Evolutionary conservation across 2,797 vertebrate genomes (phyloP).

Genomic region (Pseudopleuronectes americanus): DNA sequence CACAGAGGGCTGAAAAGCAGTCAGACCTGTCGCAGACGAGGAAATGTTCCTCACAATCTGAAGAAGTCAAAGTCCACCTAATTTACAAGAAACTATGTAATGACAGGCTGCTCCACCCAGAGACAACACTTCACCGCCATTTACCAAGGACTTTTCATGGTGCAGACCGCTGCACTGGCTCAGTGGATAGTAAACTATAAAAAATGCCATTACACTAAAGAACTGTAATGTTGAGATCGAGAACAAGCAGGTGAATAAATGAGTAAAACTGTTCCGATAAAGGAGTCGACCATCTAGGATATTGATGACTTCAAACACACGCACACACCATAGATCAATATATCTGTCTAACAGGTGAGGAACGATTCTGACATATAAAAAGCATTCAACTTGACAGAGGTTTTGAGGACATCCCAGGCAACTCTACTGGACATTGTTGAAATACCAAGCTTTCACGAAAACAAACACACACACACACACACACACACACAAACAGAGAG

Average conservation of each 20-base stretch:
- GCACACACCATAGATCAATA: background rate
- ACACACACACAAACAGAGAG: no score
- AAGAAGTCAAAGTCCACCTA: conserved; percentile 42
- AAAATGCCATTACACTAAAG: background rate
- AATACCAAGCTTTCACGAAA: background rate
- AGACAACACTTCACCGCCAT: background rate
- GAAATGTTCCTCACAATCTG: background rate
- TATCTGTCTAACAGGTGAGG: background rate
- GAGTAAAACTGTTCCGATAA: background rate
- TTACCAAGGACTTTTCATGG: background rate
- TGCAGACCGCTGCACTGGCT: background rate
- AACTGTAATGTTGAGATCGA: background rate
- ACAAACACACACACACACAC: no score
- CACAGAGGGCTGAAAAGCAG: conserved; percentile 20
- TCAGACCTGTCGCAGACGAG: conserved; percentile 45
- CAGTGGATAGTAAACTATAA: background rate
- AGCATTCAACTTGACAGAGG: background rate
- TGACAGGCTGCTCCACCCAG: conserved; percentile 1
- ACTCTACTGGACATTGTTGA: background rate
- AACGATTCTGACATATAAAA: conserved; percentile 5
- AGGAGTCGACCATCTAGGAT: background rate
- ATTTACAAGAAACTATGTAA: background rate
- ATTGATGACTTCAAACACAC: background rate
- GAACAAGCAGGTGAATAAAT: background rate
- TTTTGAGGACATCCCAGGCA: background rate